A percentile compares a stretch with the other conserved stretches of the same genome.
phyloP scores from a whole-genome alignment of 2,888 invertebrate species.

The Pyrgus malvae region DNA sequence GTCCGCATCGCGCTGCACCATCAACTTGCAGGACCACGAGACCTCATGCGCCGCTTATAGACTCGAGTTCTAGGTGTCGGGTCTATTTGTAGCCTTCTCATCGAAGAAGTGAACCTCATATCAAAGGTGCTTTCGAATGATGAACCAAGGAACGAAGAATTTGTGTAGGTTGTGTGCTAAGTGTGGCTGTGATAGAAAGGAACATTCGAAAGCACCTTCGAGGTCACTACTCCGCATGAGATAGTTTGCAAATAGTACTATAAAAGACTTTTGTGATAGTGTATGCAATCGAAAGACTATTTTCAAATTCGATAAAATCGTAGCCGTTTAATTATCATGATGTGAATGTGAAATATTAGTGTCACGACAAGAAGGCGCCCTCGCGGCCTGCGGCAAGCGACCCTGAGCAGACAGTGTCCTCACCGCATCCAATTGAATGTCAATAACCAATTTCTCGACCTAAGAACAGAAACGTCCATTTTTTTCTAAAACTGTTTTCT shows the following conservation, averaged over 20 bases:
- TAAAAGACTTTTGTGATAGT: slow-evolving; percentile 64
- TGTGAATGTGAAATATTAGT: slow-evolving; percentile 39
- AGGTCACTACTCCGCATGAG: slow-evolving; percentile 66
- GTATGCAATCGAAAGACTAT: slow-evolving; percentile 69
- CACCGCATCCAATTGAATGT: slow-evolving; percentile 67
- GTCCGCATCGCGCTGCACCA: slow-evolving; percentile 97
- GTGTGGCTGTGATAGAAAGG: slow-evolving; percentile 67
- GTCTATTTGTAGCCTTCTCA: slow-evolving; percentile 86
- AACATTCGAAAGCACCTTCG: slow-evolving; percentile 49
- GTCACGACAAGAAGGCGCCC: slow-evolving; percentile 39
- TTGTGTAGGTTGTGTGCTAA: slow-evolving; percentile 54
- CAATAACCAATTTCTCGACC: slow-evolving; percentile 76
- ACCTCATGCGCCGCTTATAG: slow-evolving; percentile 98
- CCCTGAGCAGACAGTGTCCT: slow-evolving; percentile 52
- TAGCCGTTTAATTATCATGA: slow-evolving; percentile 40
- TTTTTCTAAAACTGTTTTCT: slow-evolving; percentile 77
- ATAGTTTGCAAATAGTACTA: slow-evolving; percentile 70
- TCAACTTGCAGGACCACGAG: slow-evolving; percentile 98
- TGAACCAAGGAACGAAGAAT: slow-evolving; percentile 54
- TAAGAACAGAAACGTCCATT: slow-evolving; percentile 81
- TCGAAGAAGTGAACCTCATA: slow-evolving; percentile 65
- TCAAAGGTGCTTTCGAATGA: slow-evolving; percentile 48
- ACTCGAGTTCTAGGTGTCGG: slow-evolving; percentile 95
- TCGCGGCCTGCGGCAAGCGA: slow-evolving; percentile 30
- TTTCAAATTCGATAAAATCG: slow-evolving; percentile 57